Evolutionary conservation across 2,113 vertebrate species (phyloP).

Genomic region (Morone chrysops): DNA sequence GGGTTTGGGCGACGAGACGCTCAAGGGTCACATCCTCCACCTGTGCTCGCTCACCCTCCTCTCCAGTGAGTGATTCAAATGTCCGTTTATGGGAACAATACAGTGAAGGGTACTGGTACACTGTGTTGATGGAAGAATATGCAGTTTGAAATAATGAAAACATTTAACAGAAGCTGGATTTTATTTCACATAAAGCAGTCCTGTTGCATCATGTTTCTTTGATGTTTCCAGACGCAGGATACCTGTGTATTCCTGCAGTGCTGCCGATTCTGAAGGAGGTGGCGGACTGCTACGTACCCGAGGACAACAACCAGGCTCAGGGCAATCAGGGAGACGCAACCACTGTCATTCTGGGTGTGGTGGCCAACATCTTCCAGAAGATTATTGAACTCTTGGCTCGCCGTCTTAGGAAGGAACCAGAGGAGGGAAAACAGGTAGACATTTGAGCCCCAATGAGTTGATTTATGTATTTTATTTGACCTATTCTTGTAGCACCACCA

Average conservation of each 20-base stretch:
- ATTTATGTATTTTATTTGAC: neutral
- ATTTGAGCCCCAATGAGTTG: neutral
- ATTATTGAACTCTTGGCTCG: constrained; percentile 87
- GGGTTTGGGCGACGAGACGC: constrained; percentile 84
- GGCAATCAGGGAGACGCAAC: constrained; percentile 73
- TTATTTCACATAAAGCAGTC: neutral
- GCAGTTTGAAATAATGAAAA: neutral
- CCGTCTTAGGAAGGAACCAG: constrained; percentile 83
- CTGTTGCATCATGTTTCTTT: neutral
- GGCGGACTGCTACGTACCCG: constrained; percentile 73
- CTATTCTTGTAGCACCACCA: neutral
- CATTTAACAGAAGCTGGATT: neutral
- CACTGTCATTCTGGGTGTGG: constrained; percentile 75
- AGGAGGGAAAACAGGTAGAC: constrained; percentile 88
- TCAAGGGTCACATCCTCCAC: constrained; percentile 87
- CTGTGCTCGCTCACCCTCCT: constrained; percentile 83
- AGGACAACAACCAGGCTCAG: constrained; percentile 55
- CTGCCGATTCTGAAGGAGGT: constrained; percentile 89
- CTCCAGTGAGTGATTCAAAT: constrained; percentile 82
- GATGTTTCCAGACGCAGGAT: constrained; percentile 84
- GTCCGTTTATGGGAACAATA: neutral
- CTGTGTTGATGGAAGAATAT: no score
- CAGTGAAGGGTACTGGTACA: neutral
- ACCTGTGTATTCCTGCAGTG: constrained; percentile 84
- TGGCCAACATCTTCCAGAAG: constrained; percentile 92